phyloP scores from a whole-genome alignment of 2,888 invertebrate species.

The Baronia brevicornis region DNA sequence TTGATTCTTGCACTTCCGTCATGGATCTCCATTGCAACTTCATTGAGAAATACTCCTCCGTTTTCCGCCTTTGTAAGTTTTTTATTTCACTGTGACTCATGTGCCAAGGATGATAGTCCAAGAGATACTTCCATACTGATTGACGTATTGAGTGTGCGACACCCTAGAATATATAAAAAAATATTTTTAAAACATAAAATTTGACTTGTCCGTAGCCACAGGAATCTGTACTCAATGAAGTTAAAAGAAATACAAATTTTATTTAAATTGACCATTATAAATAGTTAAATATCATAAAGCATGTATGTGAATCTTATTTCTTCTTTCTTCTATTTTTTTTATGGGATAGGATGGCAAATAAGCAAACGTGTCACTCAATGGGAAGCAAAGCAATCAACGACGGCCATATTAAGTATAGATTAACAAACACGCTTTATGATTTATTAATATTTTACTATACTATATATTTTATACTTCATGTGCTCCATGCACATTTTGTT shows the following conservation, averaged over 20 bases:
- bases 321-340: no score
- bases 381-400: no score
- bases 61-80: slow-evolving; percentile 80
- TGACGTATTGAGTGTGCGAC: slow-evolving; percentile 83
- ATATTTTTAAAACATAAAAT: no score
- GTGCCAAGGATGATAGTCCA: slow-evolving; percentile 92
- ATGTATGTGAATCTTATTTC: no score
- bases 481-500: not conserved
- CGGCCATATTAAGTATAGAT: no score
- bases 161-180: slow-evolving; percentile 75
- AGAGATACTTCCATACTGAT: slow-evolving; percentile 95
- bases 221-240: no score
- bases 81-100: slow-evolving; percentile 83
- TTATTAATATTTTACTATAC: no score
- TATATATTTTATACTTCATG: no score
- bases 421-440: no score
- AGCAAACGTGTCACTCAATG: no score
- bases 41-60: slow-evolving; percentile 94
- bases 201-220: no score
- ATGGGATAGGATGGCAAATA: no score
- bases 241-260: not conserved
- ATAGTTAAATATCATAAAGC: not conserved
- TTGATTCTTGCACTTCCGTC: slow-evolving; percentile 88
- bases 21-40: slow-evolving; percentile 97
- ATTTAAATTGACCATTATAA: slow-evolving; percentile 1